phyloP scores from a whole-genome alignment of 2,888 invertebrate genomes.

The Philhelius pedissequus region DNA sequence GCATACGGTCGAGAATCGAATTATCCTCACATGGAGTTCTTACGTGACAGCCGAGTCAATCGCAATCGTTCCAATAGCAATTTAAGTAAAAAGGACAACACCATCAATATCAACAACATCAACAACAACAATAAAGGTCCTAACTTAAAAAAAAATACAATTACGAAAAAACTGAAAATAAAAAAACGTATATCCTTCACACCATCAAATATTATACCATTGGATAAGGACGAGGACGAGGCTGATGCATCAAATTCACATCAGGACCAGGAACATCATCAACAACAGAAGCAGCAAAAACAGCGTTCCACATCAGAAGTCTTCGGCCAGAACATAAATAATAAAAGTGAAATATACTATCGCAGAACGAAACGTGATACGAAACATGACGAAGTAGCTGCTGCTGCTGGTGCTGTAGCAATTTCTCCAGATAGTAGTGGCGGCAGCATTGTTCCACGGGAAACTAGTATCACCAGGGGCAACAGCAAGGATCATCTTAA shows the following conservation, averaged over 20 bases:
- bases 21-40: slow-evolving; percentile 78
- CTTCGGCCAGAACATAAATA: slow-evolving; percentile 66
- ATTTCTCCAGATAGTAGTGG: background rate
- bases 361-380: slow-evolving; percentile 67
- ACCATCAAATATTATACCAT: slow-evolving; percentile 76
- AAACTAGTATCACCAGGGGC: slow-evolving; percentile 20
- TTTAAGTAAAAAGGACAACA: slow-evolving; percentile 48
- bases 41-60: slow-evolving; percentile 75
- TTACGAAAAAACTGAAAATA: slow-evolving; percentile 65
- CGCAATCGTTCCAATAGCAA: slow-evolving; percentile 43
- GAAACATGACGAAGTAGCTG: slow-evolving; percentile 64
- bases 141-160: slow-evolving; percentile 42
- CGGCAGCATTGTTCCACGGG: slow-evolving; percentile 46
- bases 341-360: slow-evolving; percentile 68
- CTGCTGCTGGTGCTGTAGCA: background rate
- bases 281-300: slow-evolving; percentile 67
- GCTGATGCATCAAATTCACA: slow-evolving; percentile 64
- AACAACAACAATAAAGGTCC: slow-evolving; percentile 27
- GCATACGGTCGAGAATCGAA: slow-evolving; percentile 78
- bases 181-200: slow-evolving; percentile 78
- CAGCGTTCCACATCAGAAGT: slow-evolving; percentile 66
- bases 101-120: slow-evolving; percentile 50
- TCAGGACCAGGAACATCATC: slow-evolving; percentile 59
- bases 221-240: slow-evolving; percentile 41
- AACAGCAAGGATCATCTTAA: slow-evolving; percentile 58